Evolutionary conservation across 2,888 invertebrate genomes (phyloP).

Genomic region (Cerceris ruficornis): DNA sequence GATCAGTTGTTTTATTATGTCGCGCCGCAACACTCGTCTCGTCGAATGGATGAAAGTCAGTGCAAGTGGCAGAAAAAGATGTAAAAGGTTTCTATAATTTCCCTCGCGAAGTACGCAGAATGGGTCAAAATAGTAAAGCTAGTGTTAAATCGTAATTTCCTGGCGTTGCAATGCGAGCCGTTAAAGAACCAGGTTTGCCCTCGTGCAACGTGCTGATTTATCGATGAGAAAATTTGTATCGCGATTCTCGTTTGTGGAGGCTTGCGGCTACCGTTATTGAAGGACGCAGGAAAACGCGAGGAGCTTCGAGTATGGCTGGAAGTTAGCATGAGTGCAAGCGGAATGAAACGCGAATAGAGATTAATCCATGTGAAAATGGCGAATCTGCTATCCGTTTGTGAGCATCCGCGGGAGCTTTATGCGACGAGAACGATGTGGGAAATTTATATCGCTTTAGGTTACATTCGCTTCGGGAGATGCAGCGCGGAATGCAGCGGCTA

Average conservation of each 20-base stretch:
- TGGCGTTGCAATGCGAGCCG: neutral
- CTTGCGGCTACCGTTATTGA: constrained; percentile 30
- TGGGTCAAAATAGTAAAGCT: no score
- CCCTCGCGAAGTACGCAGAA: no score
- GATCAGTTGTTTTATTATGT: no score
- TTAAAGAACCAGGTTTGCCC: neutral
- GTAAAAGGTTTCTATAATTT: no score
- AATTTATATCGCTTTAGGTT: constrained; percentile 46
- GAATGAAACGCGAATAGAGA: constrained; percentile 42
- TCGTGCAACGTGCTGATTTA: neutral
- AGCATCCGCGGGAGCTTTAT: constrained; percentile 14
- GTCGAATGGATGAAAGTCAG: no score
- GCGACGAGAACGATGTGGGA: constrained; percentile 2
- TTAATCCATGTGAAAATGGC: constrained; percentile 43
- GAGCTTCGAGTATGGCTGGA: constrained; percentile 5
- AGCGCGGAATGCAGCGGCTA: neutral
- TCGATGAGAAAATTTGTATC: constrained; percentile 43
- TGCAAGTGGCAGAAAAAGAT: no score
- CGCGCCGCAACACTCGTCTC: no score
- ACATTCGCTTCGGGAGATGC: constrained; percentile 36
- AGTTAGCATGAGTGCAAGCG: constrained; percentile 28
- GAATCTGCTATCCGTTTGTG: constrained; percentile 35
- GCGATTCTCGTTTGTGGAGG: constrained; percentile 21
- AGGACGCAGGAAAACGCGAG: constrained; percentile 7
- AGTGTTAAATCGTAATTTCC: neutral